A percentile compares a stretch with the other conserved stretches of the same genome.
Evolutionary conservation across 2,888 invertebrate genomes (phyloP).

Genomic region (Pardosa pseudoannulata): DNA sequence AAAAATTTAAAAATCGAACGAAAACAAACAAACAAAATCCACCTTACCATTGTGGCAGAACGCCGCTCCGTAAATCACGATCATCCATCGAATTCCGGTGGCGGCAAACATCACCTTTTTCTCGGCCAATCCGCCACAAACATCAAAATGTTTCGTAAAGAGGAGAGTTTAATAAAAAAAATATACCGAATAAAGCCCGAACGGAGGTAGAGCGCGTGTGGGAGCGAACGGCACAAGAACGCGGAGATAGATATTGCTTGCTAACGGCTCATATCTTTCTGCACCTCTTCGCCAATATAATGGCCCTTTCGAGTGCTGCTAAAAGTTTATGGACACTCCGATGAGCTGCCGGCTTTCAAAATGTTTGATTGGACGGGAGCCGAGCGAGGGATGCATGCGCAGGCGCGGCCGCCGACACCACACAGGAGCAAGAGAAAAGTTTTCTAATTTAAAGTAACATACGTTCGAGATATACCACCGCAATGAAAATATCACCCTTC

Average conservation of each 20-base stretch:
- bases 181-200: neutral
- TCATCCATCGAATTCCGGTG: constrained; percentile 48
- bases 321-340: constrained; percentile 64
- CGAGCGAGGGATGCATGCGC: constrained; percentile 8
- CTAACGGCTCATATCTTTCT: constrained; percentile 48
- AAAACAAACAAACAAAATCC: neutral
- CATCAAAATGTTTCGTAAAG: constrained; percentile 27
- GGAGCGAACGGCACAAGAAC: neutral
- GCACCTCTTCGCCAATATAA: constrained; percentile 32
- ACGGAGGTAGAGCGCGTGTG: neutral
- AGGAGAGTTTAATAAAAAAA: neutral
- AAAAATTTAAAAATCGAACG: neutral
- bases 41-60: constrained; percentile 44
- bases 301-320: constrained; percentile 48
- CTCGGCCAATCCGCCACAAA: constrained; percentile 24
- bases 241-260: neutral
- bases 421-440: constrained; percentile 12
- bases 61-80: constrained; percentile 49
- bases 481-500: no score
- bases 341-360: constrained; percentile 5
- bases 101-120: constrained; percentile 50
- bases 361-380: constrained; percentile 36
- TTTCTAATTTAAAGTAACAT: neutral
- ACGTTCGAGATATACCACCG: no score
- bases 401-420: constrained; percentile 1